Base-by-base conservation (phyloP, 1,140 invertebrate species). In the Brachionus angularis region DNA sequence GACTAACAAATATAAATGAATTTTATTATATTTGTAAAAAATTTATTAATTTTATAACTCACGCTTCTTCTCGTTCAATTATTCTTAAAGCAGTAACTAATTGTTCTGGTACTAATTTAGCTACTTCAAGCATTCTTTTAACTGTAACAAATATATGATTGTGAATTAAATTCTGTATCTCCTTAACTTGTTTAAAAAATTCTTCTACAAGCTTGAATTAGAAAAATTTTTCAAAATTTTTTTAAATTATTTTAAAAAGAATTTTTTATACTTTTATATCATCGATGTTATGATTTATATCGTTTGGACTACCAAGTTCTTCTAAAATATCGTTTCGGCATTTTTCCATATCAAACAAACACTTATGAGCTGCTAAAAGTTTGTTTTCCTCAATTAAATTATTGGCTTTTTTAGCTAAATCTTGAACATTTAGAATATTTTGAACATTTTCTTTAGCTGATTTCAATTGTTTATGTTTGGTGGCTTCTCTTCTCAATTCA, bases 31-130 rank as follows among this genome's bases (percentile, higher is more conserved):
- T 44, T 27, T 27, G 33, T 61, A 4, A 23, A 14, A 1, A 31
- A 31, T 29, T 16, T 25, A 36, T 36, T 34, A n/a, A n/a, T 42
- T 10, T 27, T n/a, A 3, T n/a, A 7, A 44, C 21, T 46, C 31
- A 64, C 67, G 34, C 46, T 70, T 70, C 67, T 36, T 70, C 67
- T 70, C 67, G 33, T 10, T 42, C 31, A 42, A 70, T 70, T 7
- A 70, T 34, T 52, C 67, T 50, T 12, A 70, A 34, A 8, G 67
- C 47, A 7, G 47, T 70, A 7, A 70, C 67, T 14, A 70, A 16
- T 36, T 70, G 46, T 27, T 70, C 49, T 23, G 67, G 67, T 23
- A 27, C 25, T 21, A 18, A 33, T 34, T 67, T 67, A 14, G 42
- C 31, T 16, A 67, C 62, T 12, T 67, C 62, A 21, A 47, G 47